A percentile compares a stretch with the other conserved stretches of the same genome.
These are phyloP conservation scores for Drosophila atripex DNA, from an alignment of 2,888 invertebrate species.

Conservation along the genomic window DNA sequence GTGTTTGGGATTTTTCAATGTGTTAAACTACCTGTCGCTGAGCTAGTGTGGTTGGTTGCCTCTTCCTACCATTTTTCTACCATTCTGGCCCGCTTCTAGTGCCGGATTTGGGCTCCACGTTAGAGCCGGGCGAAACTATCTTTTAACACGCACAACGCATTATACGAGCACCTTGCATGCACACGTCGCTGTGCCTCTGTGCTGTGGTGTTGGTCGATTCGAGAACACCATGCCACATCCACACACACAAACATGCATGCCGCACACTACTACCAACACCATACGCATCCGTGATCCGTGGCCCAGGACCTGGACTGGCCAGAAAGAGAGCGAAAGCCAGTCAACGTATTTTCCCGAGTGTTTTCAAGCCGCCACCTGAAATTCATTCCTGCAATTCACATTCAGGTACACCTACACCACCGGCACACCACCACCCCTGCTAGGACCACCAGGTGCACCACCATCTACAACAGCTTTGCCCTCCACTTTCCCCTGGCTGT, in stretches of 20 bases:
- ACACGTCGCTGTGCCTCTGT: conserved; percentile 56
- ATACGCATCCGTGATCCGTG: background rate
- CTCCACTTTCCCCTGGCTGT: conserved; percentile 20
- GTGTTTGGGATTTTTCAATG: conserved; percentile 78
- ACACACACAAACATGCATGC: background rate
- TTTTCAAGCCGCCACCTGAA: conserved; percentile 57
- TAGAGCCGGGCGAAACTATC: conserved; percentile 77
- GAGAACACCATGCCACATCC: too few species aligned
- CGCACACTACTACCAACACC: background rate
- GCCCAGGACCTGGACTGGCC: conserved; percentile 18
- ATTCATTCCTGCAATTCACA: conserved; percentile 54
- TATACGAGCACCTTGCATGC: conserved; percentile 78
- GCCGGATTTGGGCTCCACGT: conserved; percentile 56
- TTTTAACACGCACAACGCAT: conserved; percentile 80
- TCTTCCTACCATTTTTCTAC: conserved; percentile 34
- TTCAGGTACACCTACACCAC: background rate
- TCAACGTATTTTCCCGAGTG: conserved; percentile 43
- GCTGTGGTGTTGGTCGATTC: too few species aligned
- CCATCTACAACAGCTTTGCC: conserved; percentile 21
- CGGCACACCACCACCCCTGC: background rate
- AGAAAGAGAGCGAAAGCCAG: conserved; percentile 11
- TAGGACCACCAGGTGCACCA: background rate
- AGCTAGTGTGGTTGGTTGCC: conserved; percentile 20
- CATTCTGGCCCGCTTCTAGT: conserved; percentile 55
- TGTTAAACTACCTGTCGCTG: conserved; percentile 78